Conservation (phyloP, 2,888 invertebrate genomes). For the Tridacna gigas region DNA sequence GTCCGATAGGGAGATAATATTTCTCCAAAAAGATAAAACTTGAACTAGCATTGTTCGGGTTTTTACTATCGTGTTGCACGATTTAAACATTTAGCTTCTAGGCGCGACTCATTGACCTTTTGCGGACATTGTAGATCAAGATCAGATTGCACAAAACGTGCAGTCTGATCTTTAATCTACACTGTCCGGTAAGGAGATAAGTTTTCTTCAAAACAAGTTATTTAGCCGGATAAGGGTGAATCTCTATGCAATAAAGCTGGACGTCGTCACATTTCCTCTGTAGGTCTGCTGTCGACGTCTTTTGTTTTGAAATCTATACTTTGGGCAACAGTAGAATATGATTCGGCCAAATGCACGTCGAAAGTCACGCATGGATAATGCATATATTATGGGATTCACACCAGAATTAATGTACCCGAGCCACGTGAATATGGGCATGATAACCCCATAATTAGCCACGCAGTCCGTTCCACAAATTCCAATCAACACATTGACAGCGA, state of each 20-base stretch:
- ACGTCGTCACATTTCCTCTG: constrained; percentile 72
- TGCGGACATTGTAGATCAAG: no score
- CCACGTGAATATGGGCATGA: constrained; percentile 84
- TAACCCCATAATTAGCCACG: constrained; percentile 75
- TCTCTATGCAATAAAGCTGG: constrained; percentile 67
- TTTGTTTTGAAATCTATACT: constrained; percentile 69
- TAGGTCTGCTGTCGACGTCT: constrained; percentile 61
- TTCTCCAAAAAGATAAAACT: no score
- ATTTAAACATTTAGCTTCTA: no score
- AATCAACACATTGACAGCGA: constrained; percentile 95
- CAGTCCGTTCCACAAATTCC: constrained; percentile 92
- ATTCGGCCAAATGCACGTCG: constrained; percentile 94
- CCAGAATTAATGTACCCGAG: constrained; percentile 85
- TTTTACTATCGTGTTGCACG: no score
- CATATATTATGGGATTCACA: constrained; percentile 94
- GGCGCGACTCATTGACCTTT: no score
- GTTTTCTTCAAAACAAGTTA: no score
- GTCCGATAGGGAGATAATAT: no score
- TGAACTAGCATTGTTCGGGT: no score
- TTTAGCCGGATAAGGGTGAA: no score
- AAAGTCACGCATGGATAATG: constrained; percentile 99
- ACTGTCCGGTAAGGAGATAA: no score
- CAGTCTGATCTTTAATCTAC: no score
- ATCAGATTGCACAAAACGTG: no score
- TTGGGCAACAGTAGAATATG: constrained; percentile 88